phyloP scores from a whole-genome alignment of 2,888 invertebrate genomes.

The Pogonocherus hispidulus region DNA sequence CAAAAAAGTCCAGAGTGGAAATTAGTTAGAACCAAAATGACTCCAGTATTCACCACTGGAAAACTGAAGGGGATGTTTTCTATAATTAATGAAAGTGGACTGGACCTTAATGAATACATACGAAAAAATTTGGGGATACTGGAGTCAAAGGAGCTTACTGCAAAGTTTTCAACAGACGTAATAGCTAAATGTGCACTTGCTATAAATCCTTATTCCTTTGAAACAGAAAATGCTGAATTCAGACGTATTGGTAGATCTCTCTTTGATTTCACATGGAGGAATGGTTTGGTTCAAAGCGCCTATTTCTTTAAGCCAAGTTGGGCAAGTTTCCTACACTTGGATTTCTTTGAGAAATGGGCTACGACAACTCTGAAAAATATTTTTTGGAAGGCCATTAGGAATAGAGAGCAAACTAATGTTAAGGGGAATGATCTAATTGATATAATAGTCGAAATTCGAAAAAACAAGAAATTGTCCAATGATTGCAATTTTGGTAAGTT shows the following conservation, averaged over 20 bases:
- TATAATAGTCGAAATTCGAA: conserved; percentile 54
- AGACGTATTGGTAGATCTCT: not conserved
- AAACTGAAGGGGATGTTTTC: conserved; percentile 72
- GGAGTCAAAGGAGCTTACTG: conserved; percentile 59
- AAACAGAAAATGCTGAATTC: conserved; percentile 5
- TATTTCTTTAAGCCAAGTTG: not conserved
- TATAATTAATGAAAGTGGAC: conserved; percentile 65
- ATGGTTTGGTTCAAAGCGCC: not conserved
- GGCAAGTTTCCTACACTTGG: not conserved
- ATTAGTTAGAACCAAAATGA: conserved; percentile 69
- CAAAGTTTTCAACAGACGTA: conserved; percentile 63
- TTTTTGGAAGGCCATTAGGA: conserved; percentile 6
- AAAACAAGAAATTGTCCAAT: conserved; percentile 12
- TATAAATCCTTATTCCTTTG: conserved; percentile 5
- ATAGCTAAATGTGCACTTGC: conserved; percentile 20
- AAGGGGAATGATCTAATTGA: conserved; percentile 72
- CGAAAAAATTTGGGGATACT: conserved; percentile 20
- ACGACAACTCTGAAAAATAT: not conserved
- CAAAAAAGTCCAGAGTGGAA: conserved; percentile 71
- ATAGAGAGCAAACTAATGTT: conserved; percentile 47
- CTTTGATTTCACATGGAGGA: not conserved
- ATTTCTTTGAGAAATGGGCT: conserved; percentile 8
- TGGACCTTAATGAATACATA: conserved; percentile 53
- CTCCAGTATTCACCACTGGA: conserved; percentile 72
- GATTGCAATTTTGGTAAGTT: conserved; percentile 29